Evolutionary conservation across 2,113 vertebrate species (phyloP).

Genomic region (Formicarius rufipectus): DNA sequence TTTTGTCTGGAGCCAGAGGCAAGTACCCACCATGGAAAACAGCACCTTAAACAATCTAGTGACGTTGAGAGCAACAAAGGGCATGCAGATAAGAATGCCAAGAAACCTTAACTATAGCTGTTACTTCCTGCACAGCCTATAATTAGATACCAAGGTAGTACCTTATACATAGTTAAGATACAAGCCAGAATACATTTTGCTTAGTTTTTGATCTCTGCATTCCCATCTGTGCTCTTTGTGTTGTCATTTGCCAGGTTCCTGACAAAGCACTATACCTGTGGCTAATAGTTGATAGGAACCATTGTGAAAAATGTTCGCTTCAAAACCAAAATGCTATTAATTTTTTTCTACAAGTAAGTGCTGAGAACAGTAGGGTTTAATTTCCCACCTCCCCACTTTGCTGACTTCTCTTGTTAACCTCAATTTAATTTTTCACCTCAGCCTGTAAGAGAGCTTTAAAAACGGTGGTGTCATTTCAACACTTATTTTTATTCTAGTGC

Average conservation of each 20-base stretch:
- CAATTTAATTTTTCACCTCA: slow-evolving; percentile 48
- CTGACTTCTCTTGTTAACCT: slow-evolving; percentile 34
- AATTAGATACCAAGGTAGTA: not conserved
- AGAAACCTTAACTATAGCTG: not conserved
- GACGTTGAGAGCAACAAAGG: not conserved
- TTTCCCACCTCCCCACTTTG: slow-evolving; percentile 15
- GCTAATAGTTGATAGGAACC: not conserved
- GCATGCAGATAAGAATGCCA: not conserved
- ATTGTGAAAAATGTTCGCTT: not conserved
- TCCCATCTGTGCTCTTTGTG: not conserved
- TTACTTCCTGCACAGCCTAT: not conserved
- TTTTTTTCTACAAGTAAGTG: not conserved
- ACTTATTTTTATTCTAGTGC: slow-evolving; percentile 3
- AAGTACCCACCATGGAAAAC: not conserved
- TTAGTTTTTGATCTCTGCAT: not conserved
- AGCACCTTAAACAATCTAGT: not conserved
- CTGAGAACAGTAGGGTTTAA: slow-evolving; percentile 27
- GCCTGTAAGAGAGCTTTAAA: not conserved
- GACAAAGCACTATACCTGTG: not conserved
- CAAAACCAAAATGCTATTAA: not conserved
- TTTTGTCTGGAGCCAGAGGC: not conserved
- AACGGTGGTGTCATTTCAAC: not conserved
- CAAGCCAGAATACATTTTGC: not conserved
- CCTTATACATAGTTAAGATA: not conserved
- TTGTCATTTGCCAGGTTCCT: not conserved